Evolutionary conservation across 2,797 vertebrate species (phyloP), one percentile per base, ranked within the genome.

Genomic region (Lacerta agilis): DNA sequence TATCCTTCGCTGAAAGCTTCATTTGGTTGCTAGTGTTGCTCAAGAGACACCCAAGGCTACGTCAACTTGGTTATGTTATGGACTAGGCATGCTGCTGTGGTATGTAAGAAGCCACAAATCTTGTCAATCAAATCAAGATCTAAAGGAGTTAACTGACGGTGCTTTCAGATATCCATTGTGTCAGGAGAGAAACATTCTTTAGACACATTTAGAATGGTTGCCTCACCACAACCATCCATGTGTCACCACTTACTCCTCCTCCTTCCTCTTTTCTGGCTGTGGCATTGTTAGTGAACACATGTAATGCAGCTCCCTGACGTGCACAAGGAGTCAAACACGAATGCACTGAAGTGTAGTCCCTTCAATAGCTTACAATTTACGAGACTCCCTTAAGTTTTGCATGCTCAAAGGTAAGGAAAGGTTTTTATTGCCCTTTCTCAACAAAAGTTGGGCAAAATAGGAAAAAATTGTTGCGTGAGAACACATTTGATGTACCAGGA

Each of bases 201-300:
- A 38, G 85, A 95, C 91, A 67, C 93, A 94, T 96, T 94, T 96
- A 95, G 95, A 96, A 96, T 94, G 77, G 79, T 92, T 93, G 82
- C 73, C 92, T 96, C 95, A 96, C 94, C 92, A 89, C 82, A 91
- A 73, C 67, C 86, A 95, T 90, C 86, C 86, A 86, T 85, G 92
- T 92, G 93, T 94, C 92, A 94, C 84, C 87, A 86, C 92, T 92
- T 89, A 90, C 80, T 76, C 55, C 27, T 91, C 90, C 87, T 85
- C 78, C 36, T 92, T 77, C 84, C 86, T 91, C 29, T 49, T 79
- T 91, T 27, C 49, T 79, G 85, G 43, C 49, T 71, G 67, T 8
- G 83, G 43, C 1, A 77, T 61, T 87, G 81, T 91, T 85, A 89
- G 79, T 90, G 90, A 79, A 33, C 1, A 76, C 83, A 80, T 86